phyloP scores from a whole-genome alignment of 2,113 vertebrate genomes.

The Notiomystis cincta region DNA sequence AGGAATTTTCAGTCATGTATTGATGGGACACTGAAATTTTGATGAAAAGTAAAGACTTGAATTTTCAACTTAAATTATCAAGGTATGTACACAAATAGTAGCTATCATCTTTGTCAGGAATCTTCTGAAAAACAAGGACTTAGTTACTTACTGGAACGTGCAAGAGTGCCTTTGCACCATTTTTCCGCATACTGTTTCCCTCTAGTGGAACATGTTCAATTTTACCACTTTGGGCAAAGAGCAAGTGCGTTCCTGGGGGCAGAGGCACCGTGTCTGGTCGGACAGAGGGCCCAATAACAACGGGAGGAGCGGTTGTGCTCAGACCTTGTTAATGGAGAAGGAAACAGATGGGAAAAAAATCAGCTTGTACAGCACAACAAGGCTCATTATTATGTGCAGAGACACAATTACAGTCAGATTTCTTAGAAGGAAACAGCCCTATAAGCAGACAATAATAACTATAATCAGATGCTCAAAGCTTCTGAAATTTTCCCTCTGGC shows the following conservation, averaged over 20 bases:
- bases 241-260: slow-evolving; percentile 83
- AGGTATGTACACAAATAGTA: not conserved
- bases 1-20: not conserved
- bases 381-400: not conserved
- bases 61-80: not conserved
- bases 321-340: slow-evolving; percentile 68
- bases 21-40: not conserved
- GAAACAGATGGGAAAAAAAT: not conserved
- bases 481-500: not conserved
- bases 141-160: slow-evolving; percentile 82
- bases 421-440: not conserved
- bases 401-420: not conserved
- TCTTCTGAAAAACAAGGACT: not conserved
- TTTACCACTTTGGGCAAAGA: slow-evolving; percentile 88
- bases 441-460: not conserved
- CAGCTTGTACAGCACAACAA: not conserved
- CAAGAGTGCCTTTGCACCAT: slow-evolving; percentile 78
- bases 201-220: slow-evolving; percentile 86
- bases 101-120: not conserved
- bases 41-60: not conserved
- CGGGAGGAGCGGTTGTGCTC: slow-evolving; percentile 70
- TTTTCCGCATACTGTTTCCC: slow-evolving; percentile 81
- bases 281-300: slow-evolving; percentile 75
- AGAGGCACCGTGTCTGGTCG: slow-evolving; percentile 80
- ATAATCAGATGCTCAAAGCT: not conserved